Percentiles rank a stretch among this genome's conserved stretches.
Evolutionary conservation across 1,140 invertebrate genomes (phyloP).

Genomic region (Drosophila guanche): DNA sequence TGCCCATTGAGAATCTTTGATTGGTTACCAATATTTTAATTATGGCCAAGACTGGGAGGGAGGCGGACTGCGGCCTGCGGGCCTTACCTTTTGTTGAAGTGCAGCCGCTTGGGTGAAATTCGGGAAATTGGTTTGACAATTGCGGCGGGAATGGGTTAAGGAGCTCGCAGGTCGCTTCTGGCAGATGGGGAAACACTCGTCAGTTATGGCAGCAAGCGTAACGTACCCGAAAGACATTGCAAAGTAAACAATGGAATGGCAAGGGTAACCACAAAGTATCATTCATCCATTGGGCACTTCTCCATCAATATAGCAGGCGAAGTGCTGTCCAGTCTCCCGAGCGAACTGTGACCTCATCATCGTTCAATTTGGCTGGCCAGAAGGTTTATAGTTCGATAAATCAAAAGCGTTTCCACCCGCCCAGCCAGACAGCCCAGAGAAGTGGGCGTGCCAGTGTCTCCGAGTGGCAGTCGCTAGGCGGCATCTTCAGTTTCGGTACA

Average conservation of each 20-base stretch:
- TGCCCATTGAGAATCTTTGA: slow-evolving; percentile 62
- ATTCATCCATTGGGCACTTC: too few species aligned
- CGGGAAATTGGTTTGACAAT: slow-evolving; percentile 52
- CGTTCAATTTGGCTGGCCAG: slow-evolving; percentile 36
- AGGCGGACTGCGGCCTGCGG: neutral
- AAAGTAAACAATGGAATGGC: too few species aligned
- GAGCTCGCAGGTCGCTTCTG: too few species aligned
- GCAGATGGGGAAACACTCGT: too few species aligned
- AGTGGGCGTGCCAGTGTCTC: slow-evolving; percentile 41
- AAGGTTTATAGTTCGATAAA: slow-evolving; percentile 52
- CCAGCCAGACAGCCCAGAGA: slow-evolving; percentile 4
- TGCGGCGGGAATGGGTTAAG: neutral
- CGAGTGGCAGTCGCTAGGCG: too few species aligned
- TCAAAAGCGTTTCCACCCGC: slow-evolving; percentile 57
- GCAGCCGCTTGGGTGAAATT: slow-evolving; percentile 15
- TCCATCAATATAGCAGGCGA: neutral
- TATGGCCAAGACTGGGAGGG: slow-evolving; percentile 44
- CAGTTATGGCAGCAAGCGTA: too few species aligned
- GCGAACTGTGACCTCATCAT: slow-evolving; percentile 21
- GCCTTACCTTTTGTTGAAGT: slow-evolving; percentile 36
- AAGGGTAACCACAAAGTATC: too few species aligned
- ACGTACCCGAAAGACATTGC: too few species aligned
- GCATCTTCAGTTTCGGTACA: slow-evolving; percentile 19
- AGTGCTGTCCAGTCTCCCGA: too few species aligned
- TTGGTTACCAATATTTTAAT: slow-evolving; percentile 79